These are phyloP conservation scores for Egretta garzetta DNA, from an alignment of 2,113 vertebrate genomes.

Conservation along the genomic window DNA sequence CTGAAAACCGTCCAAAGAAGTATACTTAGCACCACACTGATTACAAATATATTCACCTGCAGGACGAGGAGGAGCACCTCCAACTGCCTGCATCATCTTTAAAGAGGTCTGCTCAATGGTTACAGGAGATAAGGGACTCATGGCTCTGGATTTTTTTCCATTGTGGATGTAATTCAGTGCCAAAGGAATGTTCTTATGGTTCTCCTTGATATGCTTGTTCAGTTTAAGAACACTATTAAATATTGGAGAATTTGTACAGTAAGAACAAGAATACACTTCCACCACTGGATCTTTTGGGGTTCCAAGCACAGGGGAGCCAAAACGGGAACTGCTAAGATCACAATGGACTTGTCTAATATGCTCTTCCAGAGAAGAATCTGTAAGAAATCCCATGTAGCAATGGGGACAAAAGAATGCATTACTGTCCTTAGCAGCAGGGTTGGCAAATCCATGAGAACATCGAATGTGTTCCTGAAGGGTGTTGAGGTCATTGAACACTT, in stretches of 20 bases:
- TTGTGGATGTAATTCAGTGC: conserved; percentile 97
- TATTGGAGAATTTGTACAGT: conserved; percentile 97
- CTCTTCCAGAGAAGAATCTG: conserved; percentile 95
- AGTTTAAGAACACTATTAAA: conserved; percentile 96
- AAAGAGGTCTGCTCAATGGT: conserved; percentile 87
- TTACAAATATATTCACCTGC: conserved; percentile 94
- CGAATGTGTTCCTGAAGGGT: conserved; percentile 97
- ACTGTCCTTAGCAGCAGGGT: conserved; percentile 92
- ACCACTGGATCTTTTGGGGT: conserved; percentile 95
- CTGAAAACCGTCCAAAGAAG: conserved; percentile 94
- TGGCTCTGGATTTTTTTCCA: conserved; percentile 91
- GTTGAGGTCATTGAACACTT: conserved; percentile 93
- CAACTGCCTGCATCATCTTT: conserved; percentile 87
- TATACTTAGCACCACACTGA: conserved; percentile 95
- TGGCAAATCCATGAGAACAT: conserved; percentile 93
- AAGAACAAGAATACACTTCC: conserved; percentile 97
- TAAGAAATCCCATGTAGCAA: conserved; percentile 98
- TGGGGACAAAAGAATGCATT: conserved; percentile 99
- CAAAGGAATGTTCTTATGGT: conserved; percentile 98
- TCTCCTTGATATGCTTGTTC: conserved; percentile 98
- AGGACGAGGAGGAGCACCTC: conserved; percentile 83
- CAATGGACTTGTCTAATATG: conserved; percentile 96
- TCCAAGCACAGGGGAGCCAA: conserved; percentile 92
- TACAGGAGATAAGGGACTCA: conserved; percentile 94
- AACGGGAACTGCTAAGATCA: conserved; percentile 90